Evolutionary conservation across 2,888 invertebrate genomes (phyloP), one percentile per base, ranked within the genome.

Genomic region (Horisme vitalbata): DNA sequence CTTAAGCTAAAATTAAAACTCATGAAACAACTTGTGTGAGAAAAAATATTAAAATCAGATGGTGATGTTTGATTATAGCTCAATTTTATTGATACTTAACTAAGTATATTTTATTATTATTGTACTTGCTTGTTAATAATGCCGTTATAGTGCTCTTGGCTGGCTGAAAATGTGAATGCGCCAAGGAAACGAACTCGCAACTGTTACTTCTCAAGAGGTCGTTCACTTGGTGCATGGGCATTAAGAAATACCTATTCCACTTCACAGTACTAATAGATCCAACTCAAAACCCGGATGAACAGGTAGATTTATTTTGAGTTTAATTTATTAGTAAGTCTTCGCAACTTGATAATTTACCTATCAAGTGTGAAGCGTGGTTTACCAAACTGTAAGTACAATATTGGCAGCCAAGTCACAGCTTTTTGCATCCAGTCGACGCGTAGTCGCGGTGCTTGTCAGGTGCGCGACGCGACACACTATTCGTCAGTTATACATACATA

Each of bases 61-160:
- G 70, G 63, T 68, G 75, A 71, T 63, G 75, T 70, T 73, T 65
- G 76, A 71, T 69, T 75, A 75, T 87, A 87, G 87, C 87, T 87
- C 87, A 87, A 87, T 87, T 87, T 82, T 84, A 87, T 81, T 80
- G 75, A 78, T 79, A 81, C 76, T 78, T 79, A 76, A 75, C 71
- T 75, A n/a, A n/a, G n/a, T n/a, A 73, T 76, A 60, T 55, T 52
- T 57, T 55, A 57, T 57, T 75, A 74, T 75, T 72, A 75, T 74
- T 75, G 70, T 78, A 79, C 71, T 79, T 66, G 83, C 84, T 83
- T 82, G 86, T 85, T 84, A 76, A 36, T 41, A 73, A 67, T 64
- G 62, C 75, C 71, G 79, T 79, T 79, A 62, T 61, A 65, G 62
- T 63, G 54, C 46, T 55, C 61, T 61, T 59, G 60, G 58, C 61